Conservation (phyloP, 2,113 vertebrate genomes). For the Callopanchax toddi region DNA sequence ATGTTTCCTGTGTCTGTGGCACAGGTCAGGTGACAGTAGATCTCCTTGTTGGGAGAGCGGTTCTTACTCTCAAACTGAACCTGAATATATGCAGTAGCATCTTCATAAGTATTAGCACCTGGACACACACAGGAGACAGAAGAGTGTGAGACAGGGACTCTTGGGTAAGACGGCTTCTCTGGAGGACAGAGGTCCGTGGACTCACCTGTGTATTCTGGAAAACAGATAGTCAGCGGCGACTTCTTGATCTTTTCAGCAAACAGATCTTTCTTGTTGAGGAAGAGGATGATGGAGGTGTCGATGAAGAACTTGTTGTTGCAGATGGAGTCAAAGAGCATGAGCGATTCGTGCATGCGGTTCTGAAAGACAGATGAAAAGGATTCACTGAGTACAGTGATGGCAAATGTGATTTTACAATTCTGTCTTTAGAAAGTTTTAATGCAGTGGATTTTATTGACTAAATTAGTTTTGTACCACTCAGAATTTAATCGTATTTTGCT, state of each 20-base stretch:
- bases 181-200: too few species aligned
- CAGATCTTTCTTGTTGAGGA: conserved; percentile 99
- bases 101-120: conserved; percentile 91
- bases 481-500: too few species aligned
- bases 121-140: neutral
- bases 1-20: conserved; percentile 99
- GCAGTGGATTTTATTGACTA: too few species aligned
- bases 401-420: too few species aligned
- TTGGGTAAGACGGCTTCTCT: neutral
- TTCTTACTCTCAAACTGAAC: conserved; percentile 96
- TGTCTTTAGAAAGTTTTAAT: too few species aligned
- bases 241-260: conserved; percentile 98
- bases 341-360: conserved; percentile 99
- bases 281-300: conserved; percentile 99
- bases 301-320: conserved; percentile 99
- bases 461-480: too few species aligned
- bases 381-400: too few species aligned
- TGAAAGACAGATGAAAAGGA: conserved; percentile 61
- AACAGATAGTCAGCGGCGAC: conserved; percentile 95
- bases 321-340: conserved; percentile 99
- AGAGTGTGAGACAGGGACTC: neutral
- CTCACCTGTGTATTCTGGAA: conserved; percentile 97
- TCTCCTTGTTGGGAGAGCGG: conserved; percentile 94
- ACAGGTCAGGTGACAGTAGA: conserved; percentile 97
- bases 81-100: conserved; percentile 92